Base-by-base conservation (phyloP, 2,888 invertebrate genomes). In the Allacma fusca region DNA sequence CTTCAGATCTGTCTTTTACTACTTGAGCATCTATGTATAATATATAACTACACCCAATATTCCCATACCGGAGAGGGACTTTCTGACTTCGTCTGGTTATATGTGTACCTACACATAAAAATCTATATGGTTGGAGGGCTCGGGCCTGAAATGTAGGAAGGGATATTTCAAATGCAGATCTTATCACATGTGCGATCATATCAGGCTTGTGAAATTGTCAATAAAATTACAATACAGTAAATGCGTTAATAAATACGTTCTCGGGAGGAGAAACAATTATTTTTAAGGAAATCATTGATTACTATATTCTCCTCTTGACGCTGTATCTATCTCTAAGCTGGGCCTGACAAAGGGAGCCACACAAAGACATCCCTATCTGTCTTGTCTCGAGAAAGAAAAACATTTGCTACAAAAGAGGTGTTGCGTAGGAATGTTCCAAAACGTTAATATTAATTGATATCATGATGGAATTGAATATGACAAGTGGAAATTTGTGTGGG, bases 361-460 rank as follows among this genome's bases (percentile, higher is more conserved):
- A 40, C 13, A 40, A 40, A 40, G 40, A 40, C 40, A 40, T 40
- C n/a, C 7, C 5, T 40, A 40, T 40, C 40, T 40, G 40, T 40
- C 40, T 50, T 12, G 5, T 50, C 19, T 50, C 9, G 50, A 50
- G 50, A 50, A 50, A 50, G 50, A 16, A 50, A 50, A 50, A 50
- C 50, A 50, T 50, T 50, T 50, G 7, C 19, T 5, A 50, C 9
- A 16, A 50, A 50, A 50, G 50, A 16, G 5, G 50, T 50, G 5
- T 5, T 16, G 50, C 19, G 19, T 50, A 50, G 50, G 50, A 50
- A 50, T 50, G 50, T 50, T 50, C 50, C 50, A 16, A 50, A 50
- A 50, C 50, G 50, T 50, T 50, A 50, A 50, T 50, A 50, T 50
- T 50, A 50, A 50, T 50, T 50, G 50, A 50, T 50, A 13, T 50